Base-by-base conservation (phyloP, 2,113 vertebrate genomes). In the Thalassarche chlororhynchos region DNA sequence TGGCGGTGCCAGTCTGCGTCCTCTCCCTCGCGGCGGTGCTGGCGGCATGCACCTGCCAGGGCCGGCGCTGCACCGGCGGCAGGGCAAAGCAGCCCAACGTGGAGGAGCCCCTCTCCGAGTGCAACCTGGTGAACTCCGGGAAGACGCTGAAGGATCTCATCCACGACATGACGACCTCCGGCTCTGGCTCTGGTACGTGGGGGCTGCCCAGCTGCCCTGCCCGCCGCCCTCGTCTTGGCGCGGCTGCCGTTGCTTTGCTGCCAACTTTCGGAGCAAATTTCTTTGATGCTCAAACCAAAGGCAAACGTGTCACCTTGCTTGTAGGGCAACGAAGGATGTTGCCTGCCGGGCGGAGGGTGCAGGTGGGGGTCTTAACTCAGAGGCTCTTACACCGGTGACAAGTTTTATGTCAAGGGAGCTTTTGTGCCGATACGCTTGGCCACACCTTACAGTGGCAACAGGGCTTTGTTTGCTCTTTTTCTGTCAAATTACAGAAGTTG, bases 71-170 rank as follows among this genome's bases (percentile, higher is more conserved):
- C 17, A 51, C 95, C n/a, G 96, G 97, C 80, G 86, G 95, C n/a
- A 97, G 98, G 90, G 93, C 93, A 79, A 98, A 94, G 94, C 98
- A 98, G 8, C 98, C 98, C 82, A 99, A 98, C 25, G 97, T 98
- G 42, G 99, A 99, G 96, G 99, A 99, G 24, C 97, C 98, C 0
- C 97, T 99, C 15, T 98, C 99, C 5, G 99, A 99, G 62, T 98
- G 98, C 96, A 98, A 96, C 93, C 97, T 99, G 49, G 98, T 98
- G 75, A 98, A 97, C 68, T 72, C 98, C 2, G 98, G 99, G 29
- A 99, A 99, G 98, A 99, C 98, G 26, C 99, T 99, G 44, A 99
- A 98, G 98, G 99, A 99, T 40, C 98, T 99, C 42, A 99, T 99
- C 91, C 99, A 97, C 12, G 99, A 99, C 92, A 99, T 99, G 98